Conservation (phyloP, 2,888 invertebrate species). For the Stenchaetothrips biformis region DNA sequence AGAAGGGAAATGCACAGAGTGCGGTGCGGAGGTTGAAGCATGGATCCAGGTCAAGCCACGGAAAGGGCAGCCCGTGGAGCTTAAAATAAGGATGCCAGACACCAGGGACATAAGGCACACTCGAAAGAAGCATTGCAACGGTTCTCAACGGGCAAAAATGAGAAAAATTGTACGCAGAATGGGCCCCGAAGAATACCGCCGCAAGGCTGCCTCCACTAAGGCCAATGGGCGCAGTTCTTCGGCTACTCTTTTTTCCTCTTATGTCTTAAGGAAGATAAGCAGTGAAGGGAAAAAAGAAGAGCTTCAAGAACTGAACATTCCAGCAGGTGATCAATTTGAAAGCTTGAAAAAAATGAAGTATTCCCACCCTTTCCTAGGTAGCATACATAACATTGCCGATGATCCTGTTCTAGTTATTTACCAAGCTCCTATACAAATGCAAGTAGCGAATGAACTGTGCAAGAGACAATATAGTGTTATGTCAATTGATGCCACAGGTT, state of each 20-base stretch:
- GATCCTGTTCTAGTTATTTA: neutral
- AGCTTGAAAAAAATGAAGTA: neutral
- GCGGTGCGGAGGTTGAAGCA: neutral
- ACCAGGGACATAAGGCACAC: neutral
- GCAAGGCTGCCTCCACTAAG: neutral
- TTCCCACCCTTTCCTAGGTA: neutral
- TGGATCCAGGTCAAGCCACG: neutral
- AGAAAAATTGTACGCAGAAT: neutral
- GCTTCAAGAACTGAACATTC: neutral
- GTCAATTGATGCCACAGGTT: neutral
- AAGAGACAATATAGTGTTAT: neutral
- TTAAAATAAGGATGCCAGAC: neutral
- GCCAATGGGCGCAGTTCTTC: neutral
- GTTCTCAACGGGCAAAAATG: too few species aligned
- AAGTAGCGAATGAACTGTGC: neutral
- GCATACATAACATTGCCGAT: neutral
- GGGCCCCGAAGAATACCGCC: neutral
- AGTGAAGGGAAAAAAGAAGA: neutral
- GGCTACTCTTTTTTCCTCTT: neutral
- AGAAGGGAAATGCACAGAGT: neutral
- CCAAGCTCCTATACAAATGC: neutral
- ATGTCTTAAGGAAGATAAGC: too few species aligned
- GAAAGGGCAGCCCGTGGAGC: too few species aligned
- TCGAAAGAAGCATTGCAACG: neutral
- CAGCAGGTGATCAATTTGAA: neutral